These are phyloP conservation scores for Planococcus citri DNA, from an alignment of 1,140 invertebrate species.

Conservation along the genomic window DNA sequence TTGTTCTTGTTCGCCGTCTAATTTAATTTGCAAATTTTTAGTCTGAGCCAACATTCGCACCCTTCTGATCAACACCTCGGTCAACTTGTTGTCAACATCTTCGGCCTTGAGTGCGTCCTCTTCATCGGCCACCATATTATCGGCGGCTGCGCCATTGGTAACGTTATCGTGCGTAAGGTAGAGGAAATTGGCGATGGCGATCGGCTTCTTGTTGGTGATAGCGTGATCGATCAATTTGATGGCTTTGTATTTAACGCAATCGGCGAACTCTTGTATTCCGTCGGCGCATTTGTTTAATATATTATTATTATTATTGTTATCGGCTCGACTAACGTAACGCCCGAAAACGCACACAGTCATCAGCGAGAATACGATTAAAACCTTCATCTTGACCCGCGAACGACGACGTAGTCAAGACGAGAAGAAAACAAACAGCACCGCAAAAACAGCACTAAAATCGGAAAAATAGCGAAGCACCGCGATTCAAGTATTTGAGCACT, in stretches of 20 bases:
- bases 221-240: neutral
- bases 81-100: slow-evolving; percentile 10
- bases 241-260: slow-evolving; percentile 8
- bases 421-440: no score
- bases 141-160: neutral
- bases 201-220: neutral
- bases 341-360: slow-evolving; percentile 7
- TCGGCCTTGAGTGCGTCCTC: neutral
- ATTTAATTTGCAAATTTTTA: slow-evolving; percentile 16
- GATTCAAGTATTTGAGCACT: no score
- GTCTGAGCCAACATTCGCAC: neutral
- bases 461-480: no score
- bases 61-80: slow-evolving; percentile 5
- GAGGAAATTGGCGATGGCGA: neutral
- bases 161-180: neutral
- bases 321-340: neutral
- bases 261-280: slow-evolving; percentile 10
- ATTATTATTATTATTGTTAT: slow-evolving; percentile 11
- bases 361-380: neutral
- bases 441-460: no score
- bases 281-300: slow-evolving; percentile 13
- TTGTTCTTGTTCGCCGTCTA: neutral
- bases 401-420: no score
- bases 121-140: neutral
- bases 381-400: neutral